phyloP scores from a whole-genome alignment of 1,140 invertebrate genomes.

The Maconellicoccus hirsutus region DNA sequence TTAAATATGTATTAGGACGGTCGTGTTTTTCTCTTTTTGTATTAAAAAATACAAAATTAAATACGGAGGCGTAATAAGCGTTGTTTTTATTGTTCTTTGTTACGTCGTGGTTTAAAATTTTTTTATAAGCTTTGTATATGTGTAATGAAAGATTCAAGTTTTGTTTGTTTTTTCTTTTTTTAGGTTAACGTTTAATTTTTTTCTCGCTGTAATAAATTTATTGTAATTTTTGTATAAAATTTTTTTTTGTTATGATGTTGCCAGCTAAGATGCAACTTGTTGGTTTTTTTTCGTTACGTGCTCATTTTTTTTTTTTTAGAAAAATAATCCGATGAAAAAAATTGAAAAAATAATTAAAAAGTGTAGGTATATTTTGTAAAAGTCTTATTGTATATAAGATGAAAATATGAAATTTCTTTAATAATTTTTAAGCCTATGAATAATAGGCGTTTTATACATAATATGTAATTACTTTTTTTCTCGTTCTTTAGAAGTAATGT shows the following conservation, averaged over 20 bases:
- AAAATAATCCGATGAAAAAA: neutral
- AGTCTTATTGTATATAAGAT: neutral
- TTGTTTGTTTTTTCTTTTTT: neutral
- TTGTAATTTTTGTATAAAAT: neutral
- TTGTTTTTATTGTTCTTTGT: neutral
- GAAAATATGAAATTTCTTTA: neutral
- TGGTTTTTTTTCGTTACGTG: conserved; percentile 2
- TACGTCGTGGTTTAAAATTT: neutral
- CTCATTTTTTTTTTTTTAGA: neutral
- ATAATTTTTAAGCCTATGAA: no score
- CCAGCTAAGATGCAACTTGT: neutral
- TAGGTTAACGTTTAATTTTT: neutral
- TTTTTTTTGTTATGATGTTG: neutral
- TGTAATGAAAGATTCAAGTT: neutral
- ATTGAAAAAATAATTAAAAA: conserved; percentile 1
- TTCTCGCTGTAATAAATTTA: neutral
- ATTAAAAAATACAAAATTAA: neutral
- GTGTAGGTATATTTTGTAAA: no score
- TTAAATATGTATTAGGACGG: no score
- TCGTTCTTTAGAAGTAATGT: conserved; percentile 18
- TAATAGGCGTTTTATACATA: neutral
- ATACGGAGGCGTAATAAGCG: neutral
- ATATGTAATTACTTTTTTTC: neutral
- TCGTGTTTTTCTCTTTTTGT: neutral
- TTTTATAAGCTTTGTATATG: neutral